A percentile compares a stretch with the other conserved stretches of the same genome.
phyloP scores from a whole-genome alignment of 2,113 vertebrate genomes.

The Gobius niger region DNA sequence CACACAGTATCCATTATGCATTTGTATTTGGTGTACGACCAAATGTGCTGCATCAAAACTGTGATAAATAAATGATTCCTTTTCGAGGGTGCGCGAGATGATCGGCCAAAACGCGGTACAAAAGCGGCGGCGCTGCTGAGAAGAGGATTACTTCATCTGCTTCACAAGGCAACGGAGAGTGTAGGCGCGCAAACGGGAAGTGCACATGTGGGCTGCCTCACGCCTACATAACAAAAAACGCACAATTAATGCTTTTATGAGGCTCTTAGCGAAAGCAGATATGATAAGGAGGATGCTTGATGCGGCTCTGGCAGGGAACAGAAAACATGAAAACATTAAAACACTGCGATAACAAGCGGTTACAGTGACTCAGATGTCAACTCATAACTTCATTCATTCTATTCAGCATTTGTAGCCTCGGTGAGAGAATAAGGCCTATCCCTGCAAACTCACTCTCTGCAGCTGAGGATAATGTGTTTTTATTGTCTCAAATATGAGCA shows the following conservation, averaged over 20 bases:
- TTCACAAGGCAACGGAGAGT: slow-evolving; percentile 11
- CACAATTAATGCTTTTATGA: slow-evolving; percentile 30
- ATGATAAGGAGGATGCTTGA: background rate
- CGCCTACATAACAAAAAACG: slow-evolving; percentile 38
- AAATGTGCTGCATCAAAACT: slow-evolving; percentile 28
- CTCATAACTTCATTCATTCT: background rate
- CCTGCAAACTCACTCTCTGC: too few relatives aligned
- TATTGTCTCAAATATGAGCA: too few relatives aligned
- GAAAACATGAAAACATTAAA: background rate
- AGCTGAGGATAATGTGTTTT: too few relatives aligned
- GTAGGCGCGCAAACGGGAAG: slow-evolving; percentile 31
- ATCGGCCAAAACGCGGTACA: slow-evolving; percentile 28
- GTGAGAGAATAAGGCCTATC: too few relatives aligned
- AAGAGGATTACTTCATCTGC: slow-evolving; percentile 36
- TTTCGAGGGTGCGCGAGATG: background rate
- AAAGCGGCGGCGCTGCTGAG: slow-evolving; percentile 23
- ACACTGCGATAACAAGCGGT: background rate
- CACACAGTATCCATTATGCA: slow-evolving; percentile 7
- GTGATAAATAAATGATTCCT: slow-evolving; percentile 13
- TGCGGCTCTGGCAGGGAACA: too few relatives aligned
- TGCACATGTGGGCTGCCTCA: slow-evolving; percentile 34
- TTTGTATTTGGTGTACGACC: background rate
- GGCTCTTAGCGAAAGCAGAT: background rate
- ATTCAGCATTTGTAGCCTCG: too few relatives aligned
- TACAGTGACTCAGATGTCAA: slow-evolving; percentile 23